Conservation (phyloP, 2,113 vertebrate species). For the Coptodon rendalli region DNA sequence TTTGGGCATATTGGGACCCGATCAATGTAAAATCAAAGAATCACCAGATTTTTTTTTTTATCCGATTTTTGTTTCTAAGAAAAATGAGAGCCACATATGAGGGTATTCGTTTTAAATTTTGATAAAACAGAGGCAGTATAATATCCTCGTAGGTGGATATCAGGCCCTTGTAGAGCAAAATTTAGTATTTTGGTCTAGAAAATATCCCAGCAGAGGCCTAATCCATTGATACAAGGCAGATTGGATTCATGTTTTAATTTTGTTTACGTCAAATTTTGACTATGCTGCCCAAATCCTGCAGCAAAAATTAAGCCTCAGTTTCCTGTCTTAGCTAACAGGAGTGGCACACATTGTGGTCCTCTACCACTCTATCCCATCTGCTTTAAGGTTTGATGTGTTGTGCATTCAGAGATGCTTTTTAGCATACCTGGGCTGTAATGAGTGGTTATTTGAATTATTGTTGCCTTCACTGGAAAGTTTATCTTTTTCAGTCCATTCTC, state of each 20-base stretch:
- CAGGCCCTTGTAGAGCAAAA: no score
- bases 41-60: no score
- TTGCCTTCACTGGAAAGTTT: background rate
- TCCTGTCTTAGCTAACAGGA: background rate
- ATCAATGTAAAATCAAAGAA: no score
- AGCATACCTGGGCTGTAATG: background rate
- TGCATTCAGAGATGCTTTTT: background rate
- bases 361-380: background rate
- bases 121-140: no score
- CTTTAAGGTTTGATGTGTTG: rapidly evolving
- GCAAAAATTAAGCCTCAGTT: background rate
- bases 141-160: no score
- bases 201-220: background rate
- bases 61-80: no score
- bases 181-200: no score
- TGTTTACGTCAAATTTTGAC: background rate
- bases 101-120: no score
- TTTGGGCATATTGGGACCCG: no score
- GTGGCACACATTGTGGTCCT: background rate
- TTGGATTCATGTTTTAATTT: background rate
- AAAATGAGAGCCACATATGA: no score
- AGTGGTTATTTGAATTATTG: background rate
- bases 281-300: background rate
- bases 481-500: rapidly evolving
- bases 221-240: background rate